A percentile compares a stretch with the other conserved stretches of the same genome.
Conservation (phyloP, 2,888 invertebrate species). For the Poecilobothrus nobilitatus region DNA sequence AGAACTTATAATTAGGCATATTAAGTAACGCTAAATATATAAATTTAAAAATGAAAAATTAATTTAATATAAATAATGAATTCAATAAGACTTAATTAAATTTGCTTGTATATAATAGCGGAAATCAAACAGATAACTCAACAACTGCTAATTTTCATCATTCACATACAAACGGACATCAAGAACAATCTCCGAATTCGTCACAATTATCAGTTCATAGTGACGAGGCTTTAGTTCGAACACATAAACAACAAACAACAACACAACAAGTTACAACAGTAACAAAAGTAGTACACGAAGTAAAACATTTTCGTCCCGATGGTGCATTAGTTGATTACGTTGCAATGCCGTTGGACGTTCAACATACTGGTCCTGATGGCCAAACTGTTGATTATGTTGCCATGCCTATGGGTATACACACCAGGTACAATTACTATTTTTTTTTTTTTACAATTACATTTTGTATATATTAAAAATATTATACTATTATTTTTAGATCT, state of each 20-base stretch:
- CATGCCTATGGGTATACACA: slow-evolving; percentile 43
- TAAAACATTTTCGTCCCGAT: slow-evolving; percentile 51
- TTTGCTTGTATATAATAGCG: neutral
- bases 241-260: slow-evolving; percentile 59
- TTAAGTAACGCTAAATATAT: no score
- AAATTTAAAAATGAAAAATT: no score
- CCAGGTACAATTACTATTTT: slow-evolving; percentile 19
- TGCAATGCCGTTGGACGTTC: slow-evolving; percentile 45
- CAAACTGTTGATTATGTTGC: slow-evolving; percentile 49
- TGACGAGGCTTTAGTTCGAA: slow-evolving; percentile 50
- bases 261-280: slow-evolving; percentile 64
- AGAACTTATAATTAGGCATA: no score
- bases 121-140: neutral
- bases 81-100: no score
- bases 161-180: slow-evolving; percentile 55
- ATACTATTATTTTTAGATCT: slow-evolving; percentile 30
- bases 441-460: slow-evolving; percentile 26
- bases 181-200: slow-evolving; percentile 52
- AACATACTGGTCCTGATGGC: slow-evolving; percentile 49
- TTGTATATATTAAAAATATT: slow-evolving; percentile 34
- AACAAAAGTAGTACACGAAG: slow-evolving; percentile 60
- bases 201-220: slow-evolving; percentile 47
- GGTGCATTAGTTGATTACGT: slow-evolving; percentile 48
- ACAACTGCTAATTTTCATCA: slow-evolving; percentile 16
- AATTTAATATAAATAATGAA: no score